Evolutionary conservation across 92 coral and sea anemone genomes (phyloP), one percentile per base, ranked within the genome.

Genomic region (Epizoanthus fatuus): DNA sequence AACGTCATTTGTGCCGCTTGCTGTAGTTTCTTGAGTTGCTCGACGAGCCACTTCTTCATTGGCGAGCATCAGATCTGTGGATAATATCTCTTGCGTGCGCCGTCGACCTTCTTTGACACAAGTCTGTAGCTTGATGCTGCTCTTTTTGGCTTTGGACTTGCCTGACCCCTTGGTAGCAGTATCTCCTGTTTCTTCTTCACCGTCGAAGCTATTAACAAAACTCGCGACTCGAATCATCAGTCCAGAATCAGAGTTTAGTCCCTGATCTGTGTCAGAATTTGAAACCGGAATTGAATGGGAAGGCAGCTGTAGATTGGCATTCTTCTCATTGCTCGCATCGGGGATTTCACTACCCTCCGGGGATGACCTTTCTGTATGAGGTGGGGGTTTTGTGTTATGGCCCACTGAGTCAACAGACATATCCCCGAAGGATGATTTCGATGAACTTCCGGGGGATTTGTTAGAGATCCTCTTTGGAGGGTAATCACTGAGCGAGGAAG

Each of bases 331-430:
- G 67, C 69, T 59, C 7, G 54, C 29, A 38, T 76, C 81, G 5
- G 81, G 81, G 68, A 76, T 59, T 76, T 76, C 81, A 76, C 81
- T 76, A n/a, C 81, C 81, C 22, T 76, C 81, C 8, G 81, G 81
- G 54, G 81, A 76, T 7, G 56, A 57, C 17, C 81, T 76, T n/a
- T 58, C 81, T 38, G 63, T n/a, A 4, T 76, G 81, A 7, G 81
- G 69, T n/a, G 55, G 81, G 8, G 19, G 38, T 38, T 76, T 58
- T 4, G 12, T 5, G 10, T 40, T 38, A 11, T 76, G 69, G 16
- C 55, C 55, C n/a, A 45, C 14, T 5, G 81, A 40, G 9, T 76
- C 81, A 39, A 38, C 3, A 38, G 32, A 76, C 69, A 15, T 17
- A 9, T 76, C 81, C 20, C 81, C 35, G 16, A 32, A 17, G 19